Base-by-base conservation (phyloP, 1,140 invertebrate species). In the Drosophila arizonae region DNA sequence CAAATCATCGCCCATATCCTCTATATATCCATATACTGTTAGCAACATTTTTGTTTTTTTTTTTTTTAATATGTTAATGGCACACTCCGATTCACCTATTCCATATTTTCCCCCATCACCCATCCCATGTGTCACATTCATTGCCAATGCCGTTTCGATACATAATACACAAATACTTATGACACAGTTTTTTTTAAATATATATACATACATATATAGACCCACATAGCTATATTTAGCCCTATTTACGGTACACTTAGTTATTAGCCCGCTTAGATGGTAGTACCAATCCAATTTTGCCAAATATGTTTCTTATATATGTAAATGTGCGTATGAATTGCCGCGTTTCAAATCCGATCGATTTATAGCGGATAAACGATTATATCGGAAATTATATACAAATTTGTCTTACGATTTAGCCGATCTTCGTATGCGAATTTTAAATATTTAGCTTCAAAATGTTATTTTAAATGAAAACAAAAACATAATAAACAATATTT, bases 241-340 rank as follows among this genome's bases (percentile, higher is more conserved):
- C 43, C 28, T 48, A 56, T 65, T 57, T 55, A 75, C 51, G 45
- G 21, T 65, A 56, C 48, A 64, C 54, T 65, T 71, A 75, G 56
- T 75, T 71, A 2, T 61, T 71, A 75, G 69, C 30, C 36, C 52
- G 69, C 69, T 65, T 84, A 87, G 82, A 64, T 50, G 4, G 43
- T 76, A 81, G 63, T 54, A 81, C 41, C 75, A 79, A 81, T 86
- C 82, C 82, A 87, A 86, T 73, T 84, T 86, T 86, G 82, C 82
- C 82, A 86, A 86, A 86, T 87, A 86, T 86, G 82, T 86, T 87
- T 87, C 55, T 62, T 79, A 56, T 77, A 73, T 72, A 67, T 76
- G 54, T 54, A 54, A 39, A 67, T 76, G 54, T 54, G 45, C 26
- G 9, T 54, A 54, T 51, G 33, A 43, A 50, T 55, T 61, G 55